Evolutionary conservation across 2,797 vertebrate species (phyloP).

Genomic region (Decapterus maruadsi): DNA sequence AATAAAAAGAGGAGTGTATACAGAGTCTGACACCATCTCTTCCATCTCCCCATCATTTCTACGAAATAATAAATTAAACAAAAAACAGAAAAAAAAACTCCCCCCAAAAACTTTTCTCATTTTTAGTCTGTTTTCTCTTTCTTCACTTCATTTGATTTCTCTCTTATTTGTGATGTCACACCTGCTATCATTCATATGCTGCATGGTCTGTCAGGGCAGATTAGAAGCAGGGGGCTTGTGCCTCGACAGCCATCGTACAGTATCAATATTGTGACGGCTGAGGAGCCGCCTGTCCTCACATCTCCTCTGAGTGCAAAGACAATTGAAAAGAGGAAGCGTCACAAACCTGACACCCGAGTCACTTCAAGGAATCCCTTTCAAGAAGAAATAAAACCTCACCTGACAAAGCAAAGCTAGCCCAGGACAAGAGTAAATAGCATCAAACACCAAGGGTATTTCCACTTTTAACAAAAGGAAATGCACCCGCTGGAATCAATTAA

Average conservation of each 20-base stretch:
- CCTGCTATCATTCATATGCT: slow-evolving; percentile 84
- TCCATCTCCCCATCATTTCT: slow-evolving; percentile 30
- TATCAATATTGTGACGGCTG: slow-evolving; percentile 89
- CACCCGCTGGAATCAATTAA: slow-evolving; percentile 68
- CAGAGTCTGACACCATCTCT: slow-evolving; percentile 50
- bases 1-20: slow-evolving; percentile 24
- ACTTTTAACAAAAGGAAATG: slow-evolving; percentile 72
- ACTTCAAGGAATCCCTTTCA: slow-evolving; percentile 91
- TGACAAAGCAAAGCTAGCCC: slow-evolving; percentile 86
- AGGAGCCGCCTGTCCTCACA: slow-evolving; percentile 85
- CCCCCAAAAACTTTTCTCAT: slow-evolving; percentile 57
- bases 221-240: slow-evolving; percentile 82
- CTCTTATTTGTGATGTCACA: slow-evolving; percentile 85
- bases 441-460: slow-evolving; percentile 84
- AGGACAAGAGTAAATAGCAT: slow-evolving; percentile 86
- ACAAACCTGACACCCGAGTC: slow-evolving; percentile 88
- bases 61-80: slow-evolving; percentile 29
- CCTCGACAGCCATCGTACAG: slow-evolving; percentile 87
- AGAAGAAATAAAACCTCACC: slow-evolving; percentile 86
- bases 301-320: slow-evolving; percentile 86
- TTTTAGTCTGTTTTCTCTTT: slow-evolving; percentile 68
- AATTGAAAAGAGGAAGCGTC: slow-evolving; percentile 87
- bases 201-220: slow-evolving; percentile 85
- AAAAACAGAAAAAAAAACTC: slow-evolving; percentile 34
- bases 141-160: slow-evolving; percentile 73